Evolutionary conservation across 1,140 invertebrate genomes (phyloP), one percentile per base, ranked within the genome.

Genomic region (Drosophila rufa): DNA sequence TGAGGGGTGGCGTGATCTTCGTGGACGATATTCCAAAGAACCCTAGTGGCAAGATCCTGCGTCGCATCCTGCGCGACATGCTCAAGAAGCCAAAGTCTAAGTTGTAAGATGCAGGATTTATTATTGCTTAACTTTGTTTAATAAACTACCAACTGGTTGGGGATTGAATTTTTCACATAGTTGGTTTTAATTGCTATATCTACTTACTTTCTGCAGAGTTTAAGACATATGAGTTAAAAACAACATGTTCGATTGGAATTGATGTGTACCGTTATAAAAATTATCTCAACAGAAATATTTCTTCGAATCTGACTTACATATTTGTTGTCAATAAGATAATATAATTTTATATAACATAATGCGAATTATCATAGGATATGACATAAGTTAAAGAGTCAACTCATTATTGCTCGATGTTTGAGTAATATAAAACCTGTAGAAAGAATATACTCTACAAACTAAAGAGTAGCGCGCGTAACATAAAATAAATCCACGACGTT

Each of bases 11-110:
- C 4, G 95, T 97, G 2, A 91, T 93, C 15, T 96, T 97, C 79
- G 80, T 96, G 0, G 92, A 94, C 0, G 93, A 93, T 47, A 96
- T 97, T 80, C 96, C 96, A 7, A 96, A 95, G 91, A 95, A 94
- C 69, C 91, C 95, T 2, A 94, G 94, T 42, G 96, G 96, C 0
- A 96, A 96, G 89, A 96, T 96, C 60, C 75, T 96, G 2, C 93
- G 96, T 40, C 93, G 94, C 47, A 82, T 94, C 8, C 79, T 96
- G 3, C 91, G 90, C n/a, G 82, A 93, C 12, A 76, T 91, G 94
- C 79, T 78, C 0, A 93, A 93, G 43, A 86, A 92, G 47, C 62
- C 42, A 38, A 76, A 90, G 59, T 85, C 93, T 3, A 93, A 93
- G 67, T 73, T 94, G 42, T 94, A 87, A 80, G 58, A 47, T 62